Evolutionary conservation across 37 sponge, comb jelly and placozoan species (phyloP).

Genomic region (Hexactinellida sp.): DNA sequence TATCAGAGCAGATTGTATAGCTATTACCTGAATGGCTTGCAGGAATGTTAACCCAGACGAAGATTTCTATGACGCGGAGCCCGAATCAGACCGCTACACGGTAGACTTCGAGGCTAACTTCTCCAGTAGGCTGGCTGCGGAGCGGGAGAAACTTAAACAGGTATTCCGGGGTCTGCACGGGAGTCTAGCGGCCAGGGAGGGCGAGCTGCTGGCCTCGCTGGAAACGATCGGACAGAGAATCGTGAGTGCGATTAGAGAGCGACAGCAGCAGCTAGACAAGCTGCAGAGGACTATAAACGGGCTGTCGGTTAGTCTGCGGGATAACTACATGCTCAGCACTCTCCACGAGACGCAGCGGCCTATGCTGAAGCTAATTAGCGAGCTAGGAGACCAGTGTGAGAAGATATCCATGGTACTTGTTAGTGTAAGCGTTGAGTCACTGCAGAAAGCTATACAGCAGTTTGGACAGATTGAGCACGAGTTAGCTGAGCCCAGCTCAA

Average conservation of each 20-base stretch:
- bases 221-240: not conserved
- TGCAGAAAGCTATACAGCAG: not conserved
- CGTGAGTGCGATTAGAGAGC: not conserved
- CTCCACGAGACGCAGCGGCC: not conserved
- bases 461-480: not conserved
- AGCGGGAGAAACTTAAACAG: not conserved
- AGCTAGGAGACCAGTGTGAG: not conserved
- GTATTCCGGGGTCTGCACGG: not conserved
- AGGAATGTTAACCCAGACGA: not conserved
- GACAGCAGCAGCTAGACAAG: constrained; percentile 6
- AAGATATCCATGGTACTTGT: not conserved
- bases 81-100: not conserved
- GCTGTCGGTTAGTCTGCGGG: not conserved
- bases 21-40: not conserved
- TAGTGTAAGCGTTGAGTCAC: not conserved
- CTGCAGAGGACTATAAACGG: not conserved
- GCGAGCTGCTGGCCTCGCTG: not conserved
- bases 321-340: not conserved
- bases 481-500: not conserved
- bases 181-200: not conserved
- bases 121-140: not conserved
- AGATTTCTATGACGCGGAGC: not conserved
- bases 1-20: too few relatives aligned
- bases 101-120: not conserved
- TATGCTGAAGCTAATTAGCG: not conserved